Evolutionary conservation across 2,113 vertebrate genomes (phyloP).

Genomic region (Arothron firmamentum): DNA sequence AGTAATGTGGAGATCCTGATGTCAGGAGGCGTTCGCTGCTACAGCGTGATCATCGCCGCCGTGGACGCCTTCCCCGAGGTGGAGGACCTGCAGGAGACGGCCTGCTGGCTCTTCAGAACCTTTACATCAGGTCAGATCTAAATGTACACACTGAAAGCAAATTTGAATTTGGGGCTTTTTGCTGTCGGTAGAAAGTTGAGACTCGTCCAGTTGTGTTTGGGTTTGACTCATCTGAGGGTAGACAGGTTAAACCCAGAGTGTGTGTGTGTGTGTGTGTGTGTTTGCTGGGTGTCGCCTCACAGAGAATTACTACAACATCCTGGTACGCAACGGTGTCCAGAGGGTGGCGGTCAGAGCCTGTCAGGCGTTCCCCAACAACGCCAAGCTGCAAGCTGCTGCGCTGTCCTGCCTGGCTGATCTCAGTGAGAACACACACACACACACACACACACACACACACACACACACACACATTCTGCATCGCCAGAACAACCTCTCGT

Average conservation of each 20-base stretch:
- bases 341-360: conserved; percentile 81
- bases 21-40: conserved; percentile 92
- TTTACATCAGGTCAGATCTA: conserved; percentile 84
- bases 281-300: background rate
- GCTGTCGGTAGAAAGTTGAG: too few relatives aligned
- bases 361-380: conserved; percentile 76
- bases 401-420: conserved; percentile 87
- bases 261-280: too few relatives aligned
- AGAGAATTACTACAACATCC: conserved; percentile 93
- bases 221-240: background rate
- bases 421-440: conserved; percentile 77
- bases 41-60: conserved; percentile 78
- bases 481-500: background rate
- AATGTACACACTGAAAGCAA: too few relatives aligned
- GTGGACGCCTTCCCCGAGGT: conserved; percentile 80
- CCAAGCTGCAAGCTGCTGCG: conserved; percentile 77
- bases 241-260: background rate
- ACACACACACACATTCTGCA: background rate
- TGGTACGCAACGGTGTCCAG: conserved; percentile 88
- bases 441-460: conserved; percentile 2
- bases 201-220: too few relatives aligned
- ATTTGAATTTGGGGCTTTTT: too few relatives aligned
- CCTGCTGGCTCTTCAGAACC: conserved; percentile 85
- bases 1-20: conserved; percentile 93
- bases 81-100: conserved; percentile 86